phyloP scores from a whole-genome alignment of 1,140 invertebrate genomes.

The Atta colombica region DNA sequence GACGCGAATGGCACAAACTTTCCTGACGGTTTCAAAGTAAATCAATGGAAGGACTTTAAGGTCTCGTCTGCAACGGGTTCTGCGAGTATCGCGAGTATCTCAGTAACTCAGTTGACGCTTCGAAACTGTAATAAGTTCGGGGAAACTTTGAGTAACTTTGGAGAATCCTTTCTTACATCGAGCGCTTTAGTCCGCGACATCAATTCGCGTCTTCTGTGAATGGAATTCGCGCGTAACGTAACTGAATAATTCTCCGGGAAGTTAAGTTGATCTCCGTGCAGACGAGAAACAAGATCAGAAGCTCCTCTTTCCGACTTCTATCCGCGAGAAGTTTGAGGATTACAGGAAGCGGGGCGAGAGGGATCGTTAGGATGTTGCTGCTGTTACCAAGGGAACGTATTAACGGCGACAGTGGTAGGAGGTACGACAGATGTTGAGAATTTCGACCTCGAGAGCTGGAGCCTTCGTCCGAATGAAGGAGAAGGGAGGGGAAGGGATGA shows the following conservation, averaged over 20 bases:
- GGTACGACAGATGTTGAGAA: conserved; percentile 81
- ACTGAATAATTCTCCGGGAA: conserved; percentile 32
- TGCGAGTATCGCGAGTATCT: background rate
- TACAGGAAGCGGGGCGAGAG: conserved; percentile 70
- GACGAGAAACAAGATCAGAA: conserved; percentile 46
- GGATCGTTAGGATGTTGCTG: conserved; percentile 73
- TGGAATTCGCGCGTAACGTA: background rate
- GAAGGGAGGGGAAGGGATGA: conserved; percentile 14
- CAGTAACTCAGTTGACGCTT: background rate
- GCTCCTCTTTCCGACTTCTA: conserved; percentile 32
- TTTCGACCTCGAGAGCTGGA: conserved; percentile 72
- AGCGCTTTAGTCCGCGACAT: background rate
- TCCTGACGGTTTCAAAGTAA: background rate
- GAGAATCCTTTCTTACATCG: background rate
- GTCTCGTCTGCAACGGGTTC: background rate
- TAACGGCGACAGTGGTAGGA: conserved; percentile 75
- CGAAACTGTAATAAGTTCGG: conserved; percentile 17
- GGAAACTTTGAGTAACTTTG: background rate
- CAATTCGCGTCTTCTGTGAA: conserved; percentile 4
- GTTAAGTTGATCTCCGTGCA: conserved; percentile 15
- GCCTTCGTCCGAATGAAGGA: background rate
- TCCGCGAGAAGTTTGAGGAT: conserved; percentile 57
- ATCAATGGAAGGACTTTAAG: background rate
- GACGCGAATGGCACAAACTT: background rate
- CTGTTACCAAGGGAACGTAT: conserved; percentile 81